These are phyloP conservation scores for Hippoglossus hippoglossus DNA, from an alignment of 2,797 vertebrate genomes.

Conservation along the genomic window DNA sequence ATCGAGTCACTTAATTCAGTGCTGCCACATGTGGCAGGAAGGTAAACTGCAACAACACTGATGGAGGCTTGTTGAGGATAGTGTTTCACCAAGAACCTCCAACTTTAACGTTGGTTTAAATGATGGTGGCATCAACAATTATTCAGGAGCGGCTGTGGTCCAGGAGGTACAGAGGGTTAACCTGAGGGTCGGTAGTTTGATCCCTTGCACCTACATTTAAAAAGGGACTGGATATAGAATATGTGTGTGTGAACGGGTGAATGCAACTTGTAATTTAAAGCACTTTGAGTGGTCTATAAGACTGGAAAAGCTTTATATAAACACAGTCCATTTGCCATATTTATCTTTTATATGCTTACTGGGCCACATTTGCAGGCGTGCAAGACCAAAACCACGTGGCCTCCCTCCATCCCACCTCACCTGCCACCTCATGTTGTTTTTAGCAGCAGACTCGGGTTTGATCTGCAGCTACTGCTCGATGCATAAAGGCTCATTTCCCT, in stretches of 20 bases:
- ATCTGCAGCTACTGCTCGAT: conserved; percentile 6
- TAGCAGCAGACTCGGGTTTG: conserved; percentile 5
- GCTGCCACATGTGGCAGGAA: background rate
- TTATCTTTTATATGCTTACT: background rate
- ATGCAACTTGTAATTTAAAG: no score
- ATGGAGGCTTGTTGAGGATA: background rate
- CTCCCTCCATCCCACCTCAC: background rate
- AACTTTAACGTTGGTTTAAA: conserved; percentile 4
- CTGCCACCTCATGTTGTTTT: conserved; percentile 12
- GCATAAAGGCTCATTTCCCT: background rate
- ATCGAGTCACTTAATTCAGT: background rate
- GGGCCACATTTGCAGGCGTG: conserved; percentile 21
- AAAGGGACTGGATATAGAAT: no score
- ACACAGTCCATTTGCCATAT: no score
- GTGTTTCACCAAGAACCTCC: background rate
- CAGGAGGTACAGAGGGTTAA: no score
- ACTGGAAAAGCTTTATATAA: no score
- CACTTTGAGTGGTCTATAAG: no score
- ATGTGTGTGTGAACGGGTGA: no score
- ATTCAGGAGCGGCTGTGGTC: background rate
- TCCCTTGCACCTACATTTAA: no score
- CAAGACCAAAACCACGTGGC: background rate
- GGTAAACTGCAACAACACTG: background rate
- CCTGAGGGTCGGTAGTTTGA: no score
- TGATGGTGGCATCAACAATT: background rate